These are phyloP conservation scores for Oryzias melastigma DNA, from an alignment of 2,113 vertebrate species.

Conservation along the genomic window DNA sequence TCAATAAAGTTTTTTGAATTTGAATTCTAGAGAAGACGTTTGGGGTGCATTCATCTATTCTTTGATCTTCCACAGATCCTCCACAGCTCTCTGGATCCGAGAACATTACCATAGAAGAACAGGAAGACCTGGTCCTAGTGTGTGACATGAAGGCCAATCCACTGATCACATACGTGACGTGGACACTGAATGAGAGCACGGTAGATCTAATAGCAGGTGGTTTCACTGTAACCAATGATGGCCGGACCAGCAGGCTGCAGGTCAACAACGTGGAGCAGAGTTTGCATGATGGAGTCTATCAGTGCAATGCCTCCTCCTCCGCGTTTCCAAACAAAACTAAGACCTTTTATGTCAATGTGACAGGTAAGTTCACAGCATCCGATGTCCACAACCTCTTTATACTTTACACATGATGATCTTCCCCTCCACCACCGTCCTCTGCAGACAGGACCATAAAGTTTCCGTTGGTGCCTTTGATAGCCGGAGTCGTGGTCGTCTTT, in stretches of 20 bases:
- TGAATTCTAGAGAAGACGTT: not conserved
- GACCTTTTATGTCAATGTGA: slow-evolving; percentile 58
- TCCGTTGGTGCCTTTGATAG: slow-evolving; percentile 68
- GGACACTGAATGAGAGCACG: slow-evolving; percentile 55
- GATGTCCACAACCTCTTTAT: not conserved
- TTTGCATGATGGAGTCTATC: slow-evolving; percentile 64
- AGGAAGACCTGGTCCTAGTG: slow-evolving; percentile 34
- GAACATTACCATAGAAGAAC: slow-evolving; percentile 53
- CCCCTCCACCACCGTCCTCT: slow-evolving; percentile 12
- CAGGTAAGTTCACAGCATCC: slow-evolving; percentile 58
- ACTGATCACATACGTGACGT: slow-evolving; percentile 54
- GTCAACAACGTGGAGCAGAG: slow-evolving; percentile 14
- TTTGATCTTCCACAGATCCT: slow-evolving; percentile 47
- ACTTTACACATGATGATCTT: too few relatives aligned
- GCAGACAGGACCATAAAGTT: slow-evolving; percentile 68
- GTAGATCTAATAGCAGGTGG: slow-evolving; percentile 54
- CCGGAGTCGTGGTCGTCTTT: slow-evolving; percentile 70
- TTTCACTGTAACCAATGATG: slow-evolving; percentile 56
- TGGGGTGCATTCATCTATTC: not conserved
- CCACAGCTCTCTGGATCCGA: slow-evolving; percentile 57
- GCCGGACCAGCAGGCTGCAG: slow-evolving; percentile 38
- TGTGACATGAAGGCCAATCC: slow-evolving; percentile 72
- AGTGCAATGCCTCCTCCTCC: slow-evolving; percentile 46
- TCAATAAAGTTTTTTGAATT: not conserved
- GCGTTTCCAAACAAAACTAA: slow-evolving; percentile 25